Conservation (phyloP, 2,888 invertebrate genomes). For the Eurois occulta region DNA sequence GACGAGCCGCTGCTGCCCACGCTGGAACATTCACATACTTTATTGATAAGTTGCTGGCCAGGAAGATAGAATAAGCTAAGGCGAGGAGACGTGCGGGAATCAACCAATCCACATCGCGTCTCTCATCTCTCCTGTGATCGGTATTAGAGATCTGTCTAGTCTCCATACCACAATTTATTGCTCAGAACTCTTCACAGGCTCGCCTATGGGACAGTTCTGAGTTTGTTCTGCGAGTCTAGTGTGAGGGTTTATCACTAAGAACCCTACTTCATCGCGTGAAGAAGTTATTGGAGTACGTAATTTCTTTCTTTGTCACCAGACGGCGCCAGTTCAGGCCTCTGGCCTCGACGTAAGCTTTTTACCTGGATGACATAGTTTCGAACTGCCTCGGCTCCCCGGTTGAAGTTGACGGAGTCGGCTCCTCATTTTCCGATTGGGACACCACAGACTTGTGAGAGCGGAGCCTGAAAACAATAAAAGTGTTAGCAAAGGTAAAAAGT, state of each 20-base stretch:
- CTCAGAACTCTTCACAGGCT: slow-evolving; percentile 1
- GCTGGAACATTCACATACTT: slow-evolving; percentile 64
- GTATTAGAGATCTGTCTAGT: not conserved
- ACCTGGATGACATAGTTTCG: slow-evolving; percentile 86
- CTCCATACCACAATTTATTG: not conserved
- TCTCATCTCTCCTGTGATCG: not conserved
- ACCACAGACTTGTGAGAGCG: slow-evolving; percentile 86
- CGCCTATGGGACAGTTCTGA: not conserved
- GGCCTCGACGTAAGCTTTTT: slow-evolving; percentile 11
- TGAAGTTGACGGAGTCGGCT: slow-evolving; percentile 84
- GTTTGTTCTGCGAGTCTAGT: not conserved
- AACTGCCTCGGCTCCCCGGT: slow-evolving; percentile 79
- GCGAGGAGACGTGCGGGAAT: not conserved
- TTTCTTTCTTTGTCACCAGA: not conserved
- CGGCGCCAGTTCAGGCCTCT: not conserved
- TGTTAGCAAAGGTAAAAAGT: not conserved
- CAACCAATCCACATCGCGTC: not conserved
- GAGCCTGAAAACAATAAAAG: slow-evolving; percentile 73
- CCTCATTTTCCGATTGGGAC: slow-evolving; percentile 85
- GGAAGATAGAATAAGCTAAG: not conserved
- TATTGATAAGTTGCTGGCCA: not conserved
- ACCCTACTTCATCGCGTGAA: not conserved
- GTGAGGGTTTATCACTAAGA: not conserved
- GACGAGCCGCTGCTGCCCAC: slow-evolving; percentile 86
- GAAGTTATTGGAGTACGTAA: not conserved